phyloP scores from a whole-genome alignment of 2,113 vertebrate species.

The Thinocorus orbignyianus region DNA sequence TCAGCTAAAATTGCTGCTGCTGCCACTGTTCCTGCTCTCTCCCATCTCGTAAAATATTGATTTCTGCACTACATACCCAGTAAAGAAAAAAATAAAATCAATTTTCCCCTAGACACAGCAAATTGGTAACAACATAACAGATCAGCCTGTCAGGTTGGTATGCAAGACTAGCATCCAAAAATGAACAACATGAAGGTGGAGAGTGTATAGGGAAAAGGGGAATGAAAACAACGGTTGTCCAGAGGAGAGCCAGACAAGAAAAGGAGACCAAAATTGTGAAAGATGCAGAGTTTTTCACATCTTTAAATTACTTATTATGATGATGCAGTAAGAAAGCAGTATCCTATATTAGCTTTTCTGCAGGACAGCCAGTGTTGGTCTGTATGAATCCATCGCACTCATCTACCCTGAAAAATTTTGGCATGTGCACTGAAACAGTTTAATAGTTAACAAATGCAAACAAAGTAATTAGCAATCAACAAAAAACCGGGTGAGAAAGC shows the following conservation, averaged over 20 bases:
- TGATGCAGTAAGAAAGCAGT: neutral
- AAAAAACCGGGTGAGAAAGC: neutral
- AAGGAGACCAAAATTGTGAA: neutral
- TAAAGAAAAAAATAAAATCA: neutral
- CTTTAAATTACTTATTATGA: neutral
- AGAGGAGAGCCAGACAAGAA: neutral
- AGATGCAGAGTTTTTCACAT: neutral
- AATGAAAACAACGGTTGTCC: neutral
- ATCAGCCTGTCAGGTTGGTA: neutral
- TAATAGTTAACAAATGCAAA: neutral
- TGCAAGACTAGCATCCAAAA: neutral
- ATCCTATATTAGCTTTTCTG: neutral
- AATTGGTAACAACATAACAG: slow-evolving; percentile 8
- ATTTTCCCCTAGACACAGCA: slow-evolving; percentile 4
- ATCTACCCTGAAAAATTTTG: neutral
- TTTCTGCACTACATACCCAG: neutral
- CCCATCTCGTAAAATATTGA: slow-evolving; percentile 21
- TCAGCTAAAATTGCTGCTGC: slow-evolving; percentile 10
- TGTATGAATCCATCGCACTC: neutral
- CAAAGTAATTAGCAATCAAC: neutral
- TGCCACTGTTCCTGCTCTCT: neutral
- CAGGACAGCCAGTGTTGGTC: neutral
- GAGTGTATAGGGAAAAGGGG: neutral
- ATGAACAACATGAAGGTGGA: neutral
- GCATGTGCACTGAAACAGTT: neutral